phyloP scores from a whole-genome alignment of 2,888 invertebrate species.

The Carterocephalus palaemon region DNA sequence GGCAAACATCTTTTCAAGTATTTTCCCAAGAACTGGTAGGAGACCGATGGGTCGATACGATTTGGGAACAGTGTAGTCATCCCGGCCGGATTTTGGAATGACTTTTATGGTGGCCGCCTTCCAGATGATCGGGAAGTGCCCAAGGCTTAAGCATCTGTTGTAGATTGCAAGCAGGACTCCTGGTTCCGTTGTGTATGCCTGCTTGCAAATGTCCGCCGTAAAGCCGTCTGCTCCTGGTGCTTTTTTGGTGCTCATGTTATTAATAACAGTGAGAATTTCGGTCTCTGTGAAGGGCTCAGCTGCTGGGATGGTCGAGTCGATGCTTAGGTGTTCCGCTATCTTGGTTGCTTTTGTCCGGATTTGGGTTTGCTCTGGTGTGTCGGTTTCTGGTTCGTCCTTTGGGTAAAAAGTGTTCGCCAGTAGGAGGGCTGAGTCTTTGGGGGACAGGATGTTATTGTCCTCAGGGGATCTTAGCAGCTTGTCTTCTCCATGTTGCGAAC shows the following conservation, averaged over 20 bases:
- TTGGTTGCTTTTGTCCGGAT: not conserved
- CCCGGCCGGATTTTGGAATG: conserved; percentile 20
- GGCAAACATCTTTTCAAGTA: conserved; percentile 24
- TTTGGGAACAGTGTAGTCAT: conserved; percentile 19
- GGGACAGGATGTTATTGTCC: too few relatives aligned
- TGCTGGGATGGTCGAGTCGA: not conserved
- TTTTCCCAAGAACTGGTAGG: conserved; percentile 26
- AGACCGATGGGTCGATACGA: conserved; percentile 27
- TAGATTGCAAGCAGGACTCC: conserved; percentile 7
- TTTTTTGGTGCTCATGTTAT: conserved; percentile 20
- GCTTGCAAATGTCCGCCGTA: conserved; percentile 22
- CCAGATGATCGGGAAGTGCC: conserved; percentile 23
- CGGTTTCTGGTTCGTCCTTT: conserved; percentile 1
- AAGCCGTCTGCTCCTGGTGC: conserved; percentile 27
- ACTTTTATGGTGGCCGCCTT: conserved; percentile 20
- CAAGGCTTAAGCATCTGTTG: conserved; percentile 25
- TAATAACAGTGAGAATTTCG: conserved; percentile 3
- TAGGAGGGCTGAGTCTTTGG: conserved; percentile 19
- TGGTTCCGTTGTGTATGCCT: not conserved
- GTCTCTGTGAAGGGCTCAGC: not conserved
- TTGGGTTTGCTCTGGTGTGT: conserved; percentile 7
- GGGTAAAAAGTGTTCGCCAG: conserved; percentile 27
- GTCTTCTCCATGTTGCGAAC: conserved; percentile 2
- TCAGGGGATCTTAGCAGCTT: conserved; percentile 7
- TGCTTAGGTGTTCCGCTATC: not conserved